phyloP scores from a whole-genome alignment of 2,113 vertebrate species.

The Tragelaphus scriptus region DNA sequence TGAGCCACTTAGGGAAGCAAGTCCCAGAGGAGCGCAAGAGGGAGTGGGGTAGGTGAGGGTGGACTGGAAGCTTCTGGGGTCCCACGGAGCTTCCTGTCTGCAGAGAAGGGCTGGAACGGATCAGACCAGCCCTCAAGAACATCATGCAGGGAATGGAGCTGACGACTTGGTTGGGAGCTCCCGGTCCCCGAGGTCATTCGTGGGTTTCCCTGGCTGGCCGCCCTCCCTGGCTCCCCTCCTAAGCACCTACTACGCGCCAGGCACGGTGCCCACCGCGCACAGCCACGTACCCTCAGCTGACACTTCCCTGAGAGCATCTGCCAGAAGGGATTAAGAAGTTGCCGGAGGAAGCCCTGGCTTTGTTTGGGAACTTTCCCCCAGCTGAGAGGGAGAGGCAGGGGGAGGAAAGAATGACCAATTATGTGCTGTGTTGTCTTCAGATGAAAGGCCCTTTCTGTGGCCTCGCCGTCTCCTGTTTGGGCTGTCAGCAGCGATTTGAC shows the following conservation, averaged over 20 bases:
- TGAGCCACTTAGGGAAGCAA: not conserved
- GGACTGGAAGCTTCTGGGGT: fast-evolving
- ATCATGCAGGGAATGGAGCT: fast-evolving
- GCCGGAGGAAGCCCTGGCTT: slow-evolving; percentile 67
- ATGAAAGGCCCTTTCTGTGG: slow-evolving; percentile 86
- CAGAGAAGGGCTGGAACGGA: fast-evolving
- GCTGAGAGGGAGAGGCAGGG: slow-evolving; percentile 76
- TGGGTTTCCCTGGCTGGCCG: fast-evolving
- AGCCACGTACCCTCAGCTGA: not conserved
- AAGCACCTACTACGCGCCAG: not conserved
- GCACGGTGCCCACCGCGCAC: not conserved
- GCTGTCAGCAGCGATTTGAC: slow-evolving; percentile 87
- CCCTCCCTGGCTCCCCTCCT: not conserved
- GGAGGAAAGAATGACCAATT: slow-evolving; percentile 83
- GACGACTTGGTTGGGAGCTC: fast-evolving
- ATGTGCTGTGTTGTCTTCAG: slow-evolving; percentile 77
- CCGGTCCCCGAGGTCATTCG: fast-evolving
- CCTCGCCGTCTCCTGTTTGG: slow-evolving; percentile 80
- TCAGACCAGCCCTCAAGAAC: fast-evolving
- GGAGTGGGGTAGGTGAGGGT: not conserved
- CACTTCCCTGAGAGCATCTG: slow-evolving; percentile 50
- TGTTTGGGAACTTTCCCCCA: slow-evolving; percentile 72
- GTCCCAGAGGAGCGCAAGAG: fast-evolving
- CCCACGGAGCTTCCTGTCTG: not conserved
- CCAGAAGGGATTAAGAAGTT: slow-evolving; percentile 76